A percentile compares a stretch with the other conserved stretches of the same genome.
phyloP scores from a whole-genome alignment of 1,140 invertebrate genomes.

The Drosophila dunni region DNA sequence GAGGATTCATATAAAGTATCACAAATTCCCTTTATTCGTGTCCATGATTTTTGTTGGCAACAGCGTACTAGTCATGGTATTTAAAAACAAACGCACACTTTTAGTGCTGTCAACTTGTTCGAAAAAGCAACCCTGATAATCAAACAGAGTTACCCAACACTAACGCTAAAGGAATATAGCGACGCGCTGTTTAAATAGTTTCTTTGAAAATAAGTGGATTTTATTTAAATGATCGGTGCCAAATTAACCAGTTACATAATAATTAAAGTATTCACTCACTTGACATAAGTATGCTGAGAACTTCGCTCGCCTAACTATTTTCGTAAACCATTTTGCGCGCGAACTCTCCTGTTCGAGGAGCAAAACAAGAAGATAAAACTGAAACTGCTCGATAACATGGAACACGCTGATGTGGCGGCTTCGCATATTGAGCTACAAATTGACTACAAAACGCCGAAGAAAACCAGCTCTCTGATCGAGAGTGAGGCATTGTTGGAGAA shows the following conservation, averaged over 20 bases:
- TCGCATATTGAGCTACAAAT: conserved; percentile 57
- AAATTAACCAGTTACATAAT: neutral
- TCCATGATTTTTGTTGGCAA: neutral
- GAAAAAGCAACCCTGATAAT: neutral
- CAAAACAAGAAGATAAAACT: conserved; percentile 10
- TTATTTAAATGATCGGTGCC: conserved; percentile 7
- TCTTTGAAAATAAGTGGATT: conserved; percentile 22
- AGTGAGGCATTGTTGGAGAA: conserved; percentile 73
- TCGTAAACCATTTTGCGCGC: conserved; percentile 14
- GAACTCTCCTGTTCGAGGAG: neutral
- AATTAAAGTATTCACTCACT: neutral
- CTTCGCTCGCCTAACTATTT: neutral
- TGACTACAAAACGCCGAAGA: conserved; percentile 81
- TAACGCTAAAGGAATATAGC: neutral
- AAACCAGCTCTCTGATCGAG: conserved; percentile 64
- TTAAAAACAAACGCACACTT: conserved; percentile 2
- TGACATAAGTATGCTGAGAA: conserved; percentile 13
- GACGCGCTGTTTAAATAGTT: conserved; percentile 50
- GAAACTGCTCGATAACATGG: conserved; percentile 51
- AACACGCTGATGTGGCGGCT: conserved; percentile 52
- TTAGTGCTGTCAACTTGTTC: conserved; percentile 2
- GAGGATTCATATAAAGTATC: too few species aligned
- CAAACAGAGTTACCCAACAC: conserved; percentile 20
- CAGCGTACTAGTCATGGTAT: neutral
- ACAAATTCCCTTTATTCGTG: too few species aligned